Base-by-base conservation (phyloP, 2,888 invertebrate genomes). In the Heliconius hortense region DNA sequence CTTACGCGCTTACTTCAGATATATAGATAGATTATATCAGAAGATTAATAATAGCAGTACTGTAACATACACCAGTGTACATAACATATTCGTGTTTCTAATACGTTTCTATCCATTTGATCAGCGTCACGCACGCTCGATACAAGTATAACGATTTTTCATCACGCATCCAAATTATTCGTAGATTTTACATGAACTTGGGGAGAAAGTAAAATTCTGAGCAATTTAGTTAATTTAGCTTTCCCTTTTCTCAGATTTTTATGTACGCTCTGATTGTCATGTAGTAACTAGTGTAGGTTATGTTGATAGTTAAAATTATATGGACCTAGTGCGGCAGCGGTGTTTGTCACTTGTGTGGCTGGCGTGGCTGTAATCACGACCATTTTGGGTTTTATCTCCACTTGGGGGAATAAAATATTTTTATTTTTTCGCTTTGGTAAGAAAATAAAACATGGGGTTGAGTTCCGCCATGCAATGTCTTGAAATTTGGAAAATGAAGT, bases 201-300 rank as follows among this genome's bases (percentile, higher is more conserved):
- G 28, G 69, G 75, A 78, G 78, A 79, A 79, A 79, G 77, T 78
- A 73, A 74, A 26, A 74, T 75, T 79, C 73, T 74, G 59, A 63
- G 66, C 68, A 74, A 72, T 56, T 75, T n/a, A 53, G 15, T 28
- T 71, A 59, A 72, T 43, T 59, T 15, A 60, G 74, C 78, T 79
- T 79, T 79, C 78, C 77, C 78, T 77, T 35, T 71, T 72, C 69
- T 72, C 69, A 68, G 43, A 53, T 62, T 62, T 71, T 78, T 63
- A 63, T 66, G 60, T 69, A 59, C 68, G 72, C 66, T 76, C 74
- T n/a, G 71, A 26, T 70, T 77, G 48, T 31, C 28, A 35, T 56
- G 35, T 26, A 39, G 59, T 56, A 43, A 59, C 53, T 73, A 73
- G n/a, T 56, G 56, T 56, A 56, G n/a, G 10, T 18, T 18, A 48